Evolutionary conservation across 64 coral and sea anemone genomes (phyloP).

Genomic region (Pocillopora verrucosa): DNA sequence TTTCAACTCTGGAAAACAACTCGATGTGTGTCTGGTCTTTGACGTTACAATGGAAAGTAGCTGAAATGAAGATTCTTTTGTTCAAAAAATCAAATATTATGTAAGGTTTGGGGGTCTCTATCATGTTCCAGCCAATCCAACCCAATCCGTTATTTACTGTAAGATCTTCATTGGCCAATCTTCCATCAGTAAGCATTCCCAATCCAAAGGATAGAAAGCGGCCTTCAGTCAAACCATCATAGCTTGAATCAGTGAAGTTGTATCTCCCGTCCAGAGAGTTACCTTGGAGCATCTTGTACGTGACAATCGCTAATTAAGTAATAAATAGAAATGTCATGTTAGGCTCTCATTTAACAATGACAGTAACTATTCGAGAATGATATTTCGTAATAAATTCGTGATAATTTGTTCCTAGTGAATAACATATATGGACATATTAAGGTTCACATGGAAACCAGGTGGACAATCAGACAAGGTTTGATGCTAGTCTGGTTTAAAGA

Average conservation of each 20-base stretch:
- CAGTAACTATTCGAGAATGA: too few relatives aligned
- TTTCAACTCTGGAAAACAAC: conserved; percentile 53
- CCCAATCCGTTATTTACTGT: background rate
- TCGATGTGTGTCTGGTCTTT: conserved; percentile 17
- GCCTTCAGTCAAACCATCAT: conserved; percentile 49
- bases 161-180: conserved; percentile 3
- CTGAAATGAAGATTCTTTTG: conserved; percentile 39
- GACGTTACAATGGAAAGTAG: conserved; percentile 59
- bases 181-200: conserved; percentile 59
- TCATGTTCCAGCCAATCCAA: conserved; percentile 56
- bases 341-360: too few relatives aligned
- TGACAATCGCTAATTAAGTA: too few relatives aligned
- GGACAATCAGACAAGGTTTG: too few relatives aligned
- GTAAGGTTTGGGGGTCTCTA: conserved; percentile 26
- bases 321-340: too few relatives aligned
- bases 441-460: too few relatives aligned
- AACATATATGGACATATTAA: too few relatives aligned
- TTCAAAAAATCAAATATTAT: conserved; percentile 61
- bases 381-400: too few relatives aligned
- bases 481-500: too few relatives aligned
- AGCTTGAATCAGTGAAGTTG: conserved; percentile 38
- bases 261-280: too few relatives aligned
- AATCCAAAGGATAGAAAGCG: conserved; percentile 28
- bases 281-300: too few relatives aligned
- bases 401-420: too few relatives aligned